phyloP scores from a whole-genome alignment of 2,888 invertebrate genomes.

The Cephus nigrinus region DNA sequence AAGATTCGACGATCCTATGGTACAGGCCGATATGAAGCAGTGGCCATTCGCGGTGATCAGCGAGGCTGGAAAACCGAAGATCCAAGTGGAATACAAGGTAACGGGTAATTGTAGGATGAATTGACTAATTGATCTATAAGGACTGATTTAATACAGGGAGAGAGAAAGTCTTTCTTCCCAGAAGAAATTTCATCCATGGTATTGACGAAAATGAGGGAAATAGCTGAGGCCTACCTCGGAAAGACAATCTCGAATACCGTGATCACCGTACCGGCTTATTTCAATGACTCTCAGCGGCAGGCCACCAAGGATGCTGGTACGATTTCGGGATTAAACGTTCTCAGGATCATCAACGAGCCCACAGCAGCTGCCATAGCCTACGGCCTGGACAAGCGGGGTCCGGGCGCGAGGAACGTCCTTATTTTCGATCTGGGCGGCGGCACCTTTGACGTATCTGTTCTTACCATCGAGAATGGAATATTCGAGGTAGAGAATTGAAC shows the following conservation, averaged over 20 bases:
- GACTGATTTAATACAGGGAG: conserved; percentile 64
- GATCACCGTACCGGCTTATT: conserved; percentile 86
- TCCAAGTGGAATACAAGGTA: conserved; percentile 68
- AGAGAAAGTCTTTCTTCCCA: conserved; percentile 80
- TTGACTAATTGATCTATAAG: neutral
- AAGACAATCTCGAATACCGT: conserved; percentile 79
- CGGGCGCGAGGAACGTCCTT: conserved; percentile 79
- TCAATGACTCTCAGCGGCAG: conserved; percentile 84
- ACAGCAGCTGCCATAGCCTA: conserved; percentile 90
- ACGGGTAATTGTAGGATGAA: neutral
- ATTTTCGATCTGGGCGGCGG: conserved; percentile 87
- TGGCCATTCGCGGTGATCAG: conserved; percentile 84
- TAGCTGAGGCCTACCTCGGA: conserved; percentile 82
- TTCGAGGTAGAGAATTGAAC: conserved; percentile 66
- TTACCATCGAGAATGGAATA: conserved; percentile 86
- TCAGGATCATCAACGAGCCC: conserved; percentile 91
- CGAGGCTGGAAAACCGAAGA: conserved; percentile 79
- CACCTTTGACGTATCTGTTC: conserved; percentile 92
- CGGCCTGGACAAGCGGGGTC: conserved; percentile 80
- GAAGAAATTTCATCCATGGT: conserved; percentile 91
- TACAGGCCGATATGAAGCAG: conserved; percentile 84
- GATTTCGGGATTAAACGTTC: conserved; percentile 86
- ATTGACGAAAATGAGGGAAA: conserved; percentile 85
- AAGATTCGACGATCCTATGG: conserved; percentile 79
- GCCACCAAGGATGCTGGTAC: conserved; percentile 91